Conservation (phyloP, 2,888 invertebrate genomes). For the Aleiodes alternator region DNA sequence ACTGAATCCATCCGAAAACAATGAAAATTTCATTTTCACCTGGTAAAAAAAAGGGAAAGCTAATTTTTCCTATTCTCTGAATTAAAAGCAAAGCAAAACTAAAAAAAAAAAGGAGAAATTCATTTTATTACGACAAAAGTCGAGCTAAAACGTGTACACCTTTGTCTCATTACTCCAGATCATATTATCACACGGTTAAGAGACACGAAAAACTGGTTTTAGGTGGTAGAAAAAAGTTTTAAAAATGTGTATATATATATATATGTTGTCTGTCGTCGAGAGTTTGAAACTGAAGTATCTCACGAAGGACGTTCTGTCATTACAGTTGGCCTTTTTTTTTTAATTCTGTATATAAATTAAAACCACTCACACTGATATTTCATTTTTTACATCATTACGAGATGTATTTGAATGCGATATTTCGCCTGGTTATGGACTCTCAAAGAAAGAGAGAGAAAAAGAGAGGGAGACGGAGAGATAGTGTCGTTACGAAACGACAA, state of each 20-base stretch:
- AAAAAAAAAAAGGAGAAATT: slow-evolving; percentile 1
- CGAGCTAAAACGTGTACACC: slow-evolving; percentile 2
- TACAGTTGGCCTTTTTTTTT: slow-evolving; percentile 11
- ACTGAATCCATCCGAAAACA: no score
- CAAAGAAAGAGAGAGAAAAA: no score
- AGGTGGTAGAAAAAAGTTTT: not conserved
- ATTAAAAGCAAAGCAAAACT: not conserved
- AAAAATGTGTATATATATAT: not conserved
- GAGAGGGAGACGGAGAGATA: no score
- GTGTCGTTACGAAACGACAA: no score
- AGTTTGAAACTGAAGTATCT: slow-evolving; percentile 59
- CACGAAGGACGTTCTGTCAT: slow-evolving; percentile 56
- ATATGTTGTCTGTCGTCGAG: slow-evolving; percentile 15
- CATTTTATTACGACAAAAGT: slow-evolving; percentile 17
- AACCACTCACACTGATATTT: not conserved
- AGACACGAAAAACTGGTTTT: slow-evolving; percentile 26
- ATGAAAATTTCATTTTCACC: no score
- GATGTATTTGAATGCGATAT: no score
- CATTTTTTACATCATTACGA: no score
- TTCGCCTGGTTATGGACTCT: no score
- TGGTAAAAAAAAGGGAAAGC: no score
- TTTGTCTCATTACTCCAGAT: slow-evolving; percentile 24
- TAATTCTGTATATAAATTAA: slow-evolving; percentile 4
- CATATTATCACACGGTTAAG: slow-evolving; percentile 20
- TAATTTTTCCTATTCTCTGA: no score